Evolutionary conservation across 2,113 vertebrate genomes (phyloP), one percentile per base, ranked within the genome.

Genomic region (Daphoenositta chrysoptera): DNA sequence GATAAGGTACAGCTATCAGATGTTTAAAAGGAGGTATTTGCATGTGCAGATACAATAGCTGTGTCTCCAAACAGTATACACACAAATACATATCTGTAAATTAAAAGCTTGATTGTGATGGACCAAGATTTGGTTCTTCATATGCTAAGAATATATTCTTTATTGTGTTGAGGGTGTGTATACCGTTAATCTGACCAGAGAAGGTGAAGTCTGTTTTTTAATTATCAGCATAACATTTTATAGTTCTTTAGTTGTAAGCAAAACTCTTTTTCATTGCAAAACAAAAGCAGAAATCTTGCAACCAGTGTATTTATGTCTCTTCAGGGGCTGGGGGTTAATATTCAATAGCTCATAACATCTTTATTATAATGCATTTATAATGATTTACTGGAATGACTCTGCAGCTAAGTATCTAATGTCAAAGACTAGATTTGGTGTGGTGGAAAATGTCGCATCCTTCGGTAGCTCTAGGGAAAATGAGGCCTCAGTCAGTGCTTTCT

Each of bases 291-390:
- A 97, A 96, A 94, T 92, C 88, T 90, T 94, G 89, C 89, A 95
- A 97, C 86, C 71, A 84, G 63, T 95, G 92, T 97, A 95, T 97
- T 98, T 98, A 97, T 97, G 91, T 97, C 94, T 98, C 97, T 98
- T 98, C 94, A 96, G 95, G 92, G 97, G 96, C 95, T 97, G 92
- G 92, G 94, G 97, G 97, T 98, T 98, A 98, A 98, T 98, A 98
- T 97, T 94, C 96, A 96, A 97, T 97, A 98, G 97, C 97, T 98
- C 96, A 95, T 98, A 98, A 97, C 96, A 96, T 98, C 98, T 98
- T 98, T 98, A 98, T 98, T 98, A 98, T 98, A 98, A 98, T 98
- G 97, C 96, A 98, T 98, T 98, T 98, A 98, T 98, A 98, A 98
- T 98, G 98, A 98, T 98, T 98, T 98, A 98, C 97, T 97, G 96